These are phyloP conservation scores for Diadema setosum DNA, from an alignment of 35 echinoderm and acorn worm species.

Conservation along the genomic window DNA sequence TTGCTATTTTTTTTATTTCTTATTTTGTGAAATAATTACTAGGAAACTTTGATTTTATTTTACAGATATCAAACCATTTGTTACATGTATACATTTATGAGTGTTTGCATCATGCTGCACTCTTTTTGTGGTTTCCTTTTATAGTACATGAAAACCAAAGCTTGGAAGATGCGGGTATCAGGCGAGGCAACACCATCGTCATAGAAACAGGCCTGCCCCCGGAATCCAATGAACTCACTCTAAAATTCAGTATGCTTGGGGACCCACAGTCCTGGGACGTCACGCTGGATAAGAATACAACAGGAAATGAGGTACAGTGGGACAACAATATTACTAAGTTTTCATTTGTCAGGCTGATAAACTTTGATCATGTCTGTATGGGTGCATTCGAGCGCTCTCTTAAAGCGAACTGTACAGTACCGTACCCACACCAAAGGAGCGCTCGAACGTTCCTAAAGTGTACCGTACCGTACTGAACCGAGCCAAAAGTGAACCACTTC, in stretches of 20 bases:
- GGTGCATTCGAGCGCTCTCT: no score
- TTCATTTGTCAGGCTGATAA: no score
- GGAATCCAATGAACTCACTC: background rate
- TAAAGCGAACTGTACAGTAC: no score
- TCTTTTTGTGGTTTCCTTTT: background rate
- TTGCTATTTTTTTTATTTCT: background rate
- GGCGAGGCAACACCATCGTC: conserved; percentile 24
- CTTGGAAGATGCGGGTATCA: conserved; percentile 38
- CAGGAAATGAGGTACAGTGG: background rate
- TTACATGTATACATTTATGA: no score
- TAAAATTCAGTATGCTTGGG: background rate
- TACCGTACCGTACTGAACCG: no score
- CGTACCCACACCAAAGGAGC: no score
- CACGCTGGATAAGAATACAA: background rate
- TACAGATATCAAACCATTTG: no score
- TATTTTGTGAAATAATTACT: no score
- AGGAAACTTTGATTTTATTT: no score
- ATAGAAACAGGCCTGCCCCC: conserved; percentile 74
- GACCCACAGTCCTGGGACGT: background rate
- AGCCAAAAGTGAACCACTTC: no score
- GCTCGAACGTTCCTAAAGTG: no score
- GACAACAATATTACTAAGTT: background rate
- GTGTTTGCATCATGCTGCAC: background rate
- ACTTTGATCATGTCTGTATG: no score
- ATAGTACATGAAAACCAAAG: conserved; percentile 69